These are phyloP conservation scores for Cheilosia impressa DNA, from an alignment of 2,888 invertebrate species.

Conservation along the genomic window DNA sequence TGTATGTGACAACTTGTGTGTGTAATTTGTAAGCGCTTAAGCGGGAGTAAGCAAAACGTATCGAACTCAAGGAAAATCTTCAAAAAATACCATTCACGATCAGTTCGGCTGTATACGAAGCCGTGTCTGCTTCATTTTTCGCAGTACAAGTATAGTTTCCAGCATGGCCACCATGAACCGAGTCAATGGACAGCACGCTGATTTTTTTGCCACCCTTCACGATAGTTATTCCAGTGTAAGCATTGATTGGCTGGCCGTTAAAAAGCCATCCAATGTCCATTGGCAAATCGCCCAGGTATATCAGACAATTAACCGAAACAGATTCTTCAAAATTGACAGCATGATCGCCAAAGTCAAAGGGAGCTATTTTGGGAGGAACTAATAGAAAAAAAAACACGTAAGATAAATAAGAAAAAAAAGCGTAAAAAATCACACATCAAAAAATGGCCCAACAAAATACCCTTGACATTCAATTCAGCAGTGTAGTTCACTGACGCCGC, in stretches of 20 bases:
- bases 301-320: slow-evolving; percentile 86
- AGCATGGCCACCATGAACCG: slow-evolving; percentile 87
- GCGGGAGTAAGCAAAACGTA: slow-evolving; percentile 46
- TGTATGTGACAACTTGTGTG: slow-evolving; percentile 27
- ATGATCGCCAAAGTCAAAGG: slow-evolving; percentile 89
- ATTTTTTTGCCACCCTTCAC: slow-evolving; percentile 85
- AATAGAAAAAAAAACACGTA: background rate
- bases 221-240: slow-evolving; percentile 83
- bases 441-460: slow-evolving; percentile 78
- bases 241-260: slow-evolving; percentile 84
- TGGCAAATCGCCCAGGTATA: slow-evolving; percentile 87
- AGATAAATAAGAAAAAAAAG: background rate
- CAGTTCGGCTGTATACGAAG: slow-evolving; percentile 88
- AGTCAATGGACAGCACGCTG: slow-evolving; percentile 87
- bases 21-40: slow-evolving; percentile 49
- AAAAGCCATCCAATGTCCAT: slow-evolving; percentile 86
- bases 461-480: slow-evolving; percentile 86
- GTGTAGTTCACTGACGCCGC: slow-evolving; percentile 86
- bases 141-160: slow-evolving; percentile 91
- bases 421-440: slow-evolving; percentile 23
- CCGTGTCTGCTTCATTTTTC: slow-evolving; percentile 88
- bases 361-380: slow-evolving; percentile 91
- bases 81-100: slow-evolving; percentile 87
- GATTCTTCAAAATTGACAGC: slow-evolving; percentile 88
- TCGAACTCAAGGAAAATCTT: slow-evolving; percentile 39